A percentile compares a stretch with the other conserved stretches of the same genome.
phyloP scores from a whole-genome alignment of 2,888 invertebrate genomes.

The Calliopum simillimum region DNA sequence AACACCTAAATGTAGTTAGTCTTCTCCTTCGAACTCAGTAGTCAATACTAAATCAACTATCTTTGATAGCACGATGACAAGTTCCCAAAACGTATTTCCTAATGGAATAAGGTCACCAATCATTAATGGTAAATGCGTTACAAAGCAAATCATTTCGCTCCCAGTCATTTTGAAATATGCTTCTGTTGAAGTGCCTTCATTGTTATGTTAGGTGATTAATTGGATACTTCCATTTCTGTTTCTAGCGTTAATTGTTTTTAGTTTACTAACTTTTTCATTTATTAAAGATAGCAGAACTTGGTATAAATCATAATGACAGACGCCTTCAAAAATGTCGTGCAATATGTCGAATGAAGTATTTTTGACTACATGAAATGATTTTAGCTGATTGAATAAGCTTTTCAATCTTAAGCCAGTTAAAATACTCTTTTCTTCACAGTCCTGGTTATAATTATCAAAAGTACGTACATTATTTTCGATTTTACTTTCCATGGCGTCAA shows the following conservation, averaged over 20 bases:
- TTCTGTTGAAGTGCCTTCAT: too few relatives aligned
- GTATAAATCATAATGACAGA: slow-evolving; percentile 15
- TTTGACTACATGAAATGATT: slow-evolving; percentile 10
- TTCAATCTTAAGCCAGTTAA: background rate
- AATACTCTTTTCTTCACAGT: background rate
- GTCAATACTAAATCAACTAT: too few relatives aligned
- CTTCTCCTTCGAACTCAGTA: too few relatives aligned
- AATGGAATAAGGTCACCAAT: background rate
- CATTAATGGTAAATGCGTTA: background rate
- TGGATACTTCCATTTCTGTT: background rate
- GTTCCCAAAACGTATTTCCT: background rate
- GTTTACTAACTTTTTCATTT: background rate
- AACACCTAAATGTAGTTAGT: too few relatives aligned
- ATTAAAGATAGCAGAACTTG: slow-evolving; percentile 2
- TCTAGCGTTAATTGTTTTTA: background rate
- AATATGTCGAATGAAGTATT: slow-evolving; percentile 18
- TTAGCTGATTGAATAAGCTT: slow-evolving; percentile 17
- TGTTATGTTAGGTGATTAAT: background rate
- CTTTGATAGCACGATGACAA: too few relatives aligned
- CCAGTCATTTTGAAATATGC: too few relatives aligned
- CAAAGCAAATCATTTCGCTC: slow-evolving; percentile 9
- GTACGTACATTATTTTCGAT: slow-evolving; percentile 7
- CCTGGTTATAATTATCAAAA: slow-evolving; percentile 5
- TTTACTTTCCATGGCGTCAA: slow-evolving; percentile 1
- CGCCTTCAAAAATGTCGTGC: slow-evolving; percentile 26